Base-by-base conservation (phyloP, 2,797 vertebrate species). In the Chrysocyon brachyurus region DNA sequence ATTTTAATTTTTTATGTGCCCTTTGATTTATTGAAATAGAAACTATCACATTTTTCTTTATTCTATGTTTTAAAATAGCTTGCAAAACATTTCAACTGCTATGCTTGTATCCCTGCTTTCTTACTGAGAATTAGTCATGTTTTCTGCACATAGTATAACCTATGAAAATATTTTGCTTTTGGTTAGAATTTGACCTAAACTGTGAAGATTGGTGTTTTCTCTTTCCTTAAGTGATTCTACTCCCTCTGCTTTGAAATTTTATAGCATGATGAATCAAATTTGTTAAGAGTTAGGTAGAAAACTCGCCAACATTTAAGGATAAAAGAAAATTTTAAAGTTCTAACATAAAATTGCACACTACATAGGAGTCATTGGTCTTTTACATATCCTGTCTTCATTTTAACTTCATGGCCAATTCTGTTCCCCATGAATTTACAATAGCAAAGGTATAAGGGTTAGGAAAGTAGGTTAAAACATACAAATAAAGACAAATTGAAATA, bases 151-250 rank as follows among this genome's bases (percentile, higher is more conserved):
- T 56, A 28, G 5, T 77, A 64, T 57, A 36, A 92, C 5, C 9
- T 86, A 82, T 19, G 52, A 16, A 26, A 72, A 77, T 52, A 90
- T 61, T 90, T 87, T 46, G 33, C 52, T 85, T 87, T 77, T n/a
- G 28, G n/a, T 73, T 95, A 81, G 11, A 66, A 87, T 95, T 75
- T 88, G 63, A 75, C 31, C 26, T 68, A 61, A 73, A 84, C 49
- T 4, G 0, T 89, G 24, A 81, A 92, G 22, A 64, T 40, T 9
- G 36, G 4, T 90, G 17, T 5, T 57, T 92, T 75, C n/a, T 54
- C 3, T 68, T 87, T 87, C 33, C 52, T 94, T 14, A 93, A 81
- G 19, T 56, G 22, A 4, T 15, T 91, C 31, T 66, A n/a, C 14
- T 90, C 72, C 15, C 14, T 10, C 52, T 73, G 49, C 14, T 96